Evolutionary conservation across 2,113 vertebrate genomes (phyloP).

Genomic region (Vireo altiloquus): DNA sequence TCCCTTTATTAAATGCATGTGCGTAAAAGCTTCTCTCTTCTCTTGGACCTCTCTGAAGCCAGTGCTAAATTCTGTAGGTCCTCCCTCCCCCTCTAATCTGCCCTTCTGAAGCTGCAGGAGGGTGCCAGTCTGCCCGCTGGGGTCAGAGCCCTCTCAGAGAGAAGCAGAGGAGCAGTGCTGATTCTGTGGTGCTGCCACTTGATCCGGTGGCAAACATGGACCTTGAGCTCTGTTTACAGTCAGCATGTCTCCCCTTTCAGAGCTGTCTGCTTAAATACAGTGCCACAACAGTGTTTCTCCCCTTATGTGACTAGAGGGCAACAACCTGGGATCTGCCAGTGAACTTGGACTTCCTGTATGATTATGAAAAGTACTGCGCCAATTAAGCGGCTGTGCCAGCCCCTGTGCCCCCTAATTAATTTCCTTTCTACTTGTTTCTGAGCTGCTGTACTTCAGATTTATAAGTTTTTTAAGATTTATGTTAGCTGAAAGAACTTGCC

Average conservation of each 20-base stretch:
- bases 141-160: neutral
- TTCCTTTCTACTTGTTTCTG: neutral
- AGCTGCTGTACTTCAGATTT: neutral
- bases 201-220: neutral
- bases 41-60: neutral
- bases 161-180: neutral
- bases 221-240: constrained; percentile 19
- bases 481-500: neutral
- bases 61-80: neutral
- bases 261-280: neutral
- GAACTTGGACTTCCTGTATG: neutral
- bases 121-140: neutral
- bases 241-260: neutral
- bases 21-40: neutral
- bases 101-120: neutral
- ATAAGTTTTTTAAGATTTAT: neutral
- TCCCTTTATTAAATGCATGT: neutral
- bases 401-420: constrained; percentile 2
- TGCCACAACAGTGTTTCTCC: neutral
- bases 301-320: neutral
- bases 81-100: neutral
- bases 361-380: neutral
- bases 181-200: fast-evolving
- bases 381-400: neutral
- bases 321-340: neutral